These are phyloP conservation scores for Poecile atricapillus DNA, from an alignment of 2,113 vertebrate species.

Conservation along the genomic window DNA sequence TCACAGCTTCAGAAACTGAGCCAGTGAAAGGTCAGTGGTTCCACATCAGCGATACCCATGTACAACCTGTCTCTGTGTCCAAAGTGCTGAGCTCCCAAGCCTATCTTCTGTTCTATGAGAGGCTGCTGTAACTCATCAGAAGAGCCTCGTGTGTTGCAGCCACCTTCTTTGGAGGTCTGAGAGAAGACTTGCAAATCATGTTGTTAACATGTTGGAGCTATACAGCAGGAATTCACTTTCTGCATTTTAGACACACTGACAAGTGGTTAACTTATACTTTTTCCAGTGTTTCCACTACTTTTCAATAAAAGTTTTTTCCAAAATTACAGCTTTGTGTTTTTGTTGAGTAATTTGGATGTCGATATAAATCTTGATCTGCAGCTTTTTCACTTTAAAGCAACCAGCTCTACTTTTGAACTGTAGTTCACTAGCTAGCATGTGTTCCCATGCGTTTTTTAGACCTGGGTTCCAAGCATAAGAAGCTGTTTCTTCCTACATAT, in stretches of 20 bases:
- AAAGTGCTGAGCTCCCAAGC: conserved; percentile 91
- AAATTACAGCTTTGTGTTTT: background rate
- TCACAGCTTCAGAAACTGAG: conserved; percentile 67
- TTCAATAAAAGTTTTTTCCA: conserved; percentile 8
- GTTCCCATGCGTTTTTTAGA: background rate
- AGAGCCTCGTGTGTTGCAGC: background rate
- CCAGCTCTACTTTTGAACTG: background rate
- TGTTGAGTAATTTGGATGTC: background rate
- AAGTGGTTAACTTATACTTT: conserved; percentile 10
- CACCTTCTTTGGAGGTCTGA: background rate
- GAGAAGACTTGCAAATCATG: background rate
- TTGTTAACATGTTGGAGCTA: background rate
- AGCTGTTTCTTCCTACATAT: background rate
- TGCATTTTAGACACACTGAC: background rate
- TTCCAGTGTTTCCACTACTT: conserved; percentile 38
- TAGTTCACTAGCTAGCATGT: background rate
- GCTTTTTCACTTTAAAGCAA: background rate
- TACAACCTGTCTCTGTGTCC: conserved; percentile 81
- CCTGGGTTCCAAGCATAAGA: background rate
- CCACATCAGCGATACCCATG: conserved; percentile 88
- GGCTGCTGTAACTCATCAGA: conserved; percentile 67
- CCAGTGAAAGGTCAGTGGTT: conserved; percentile 87
- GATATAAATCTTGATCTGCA: background rate
- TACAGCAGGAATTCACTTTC: background rate
- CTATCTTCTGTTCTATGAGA: conserved; percentile 97